Percentiles rank a stretch among this genome's conserved stretches.
Evolutionary conservation across 2,113 vertebrate species (phyloP).

Genomic region (Brachyhypopomus gauderio): DNA sequence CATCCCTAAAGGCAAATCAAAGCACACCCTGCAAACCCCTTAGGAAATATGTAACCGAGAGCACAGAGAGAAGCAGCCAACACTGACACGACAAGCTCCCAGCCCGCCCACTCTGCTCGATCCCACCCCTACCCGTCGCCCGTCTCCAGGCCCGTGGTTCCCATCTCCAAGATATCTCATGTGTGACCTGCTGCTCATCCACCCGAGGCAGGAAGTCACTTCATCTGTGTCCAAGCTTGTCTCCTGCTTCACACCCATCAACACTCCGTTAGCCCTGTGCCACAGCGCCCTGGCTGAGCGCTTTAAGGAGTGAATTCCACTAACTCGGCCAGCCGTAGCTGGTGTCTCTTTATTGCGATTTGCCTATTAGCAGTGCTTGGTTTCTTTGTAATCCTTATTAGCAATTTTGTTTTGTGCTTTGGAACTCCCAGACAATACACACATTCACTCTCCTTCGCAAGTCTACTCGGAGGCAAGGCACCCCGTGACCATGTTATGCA

Average conservation of each 20-base stretch:
- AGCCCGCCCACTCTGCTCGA: not conserved
- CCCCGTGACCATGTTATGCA: conserved; percentile 41
- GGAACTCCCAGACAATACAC: not conserved
- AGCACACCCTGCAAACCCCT: conserved; percentile 36
- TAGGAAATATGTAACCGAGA: conserved; percentile 50
- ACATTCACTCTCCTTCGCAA: not conserved
- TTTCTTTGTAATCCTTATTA: no score
- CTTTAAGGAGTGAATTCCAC: not conserved
- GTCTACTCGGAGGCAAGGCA: conserved; percentile 21
- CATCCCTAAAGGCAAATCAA: conserved; percentile 53
- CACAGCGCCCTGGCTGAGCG: not conserved
- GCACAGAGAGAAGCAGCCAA: conserved; percentile 38
- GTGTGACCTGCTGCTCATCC: conserved; percentile 41
- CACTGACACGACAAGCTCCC: conserved; percentile 26
- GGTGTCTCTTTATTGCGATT: no score
- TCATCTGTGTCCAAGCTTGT: conserved; percentile 28
- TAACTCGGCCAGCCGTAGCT: not conserved
- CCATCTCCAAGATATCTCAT: conserved; percentile 35
- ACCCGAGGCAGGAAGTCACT: not conserved
- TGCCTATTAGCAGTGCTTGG: no score
- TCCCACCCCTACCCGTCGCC: conserved; percentile 25
- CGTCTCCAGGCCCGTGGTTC: conserved; percentile 21
- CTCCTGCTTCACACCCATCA: conserved; percentile 17
- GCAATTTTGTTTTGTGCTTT: no score
- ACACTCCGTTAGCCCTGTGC: conserved; percentile 1